A percentile compares a stretch with the other conserved stretches of the same genome.
Evolutionary conservation across 1,140 invertebrate genomes (phyloP).

Genomic region (Atta colombica): DNA sequence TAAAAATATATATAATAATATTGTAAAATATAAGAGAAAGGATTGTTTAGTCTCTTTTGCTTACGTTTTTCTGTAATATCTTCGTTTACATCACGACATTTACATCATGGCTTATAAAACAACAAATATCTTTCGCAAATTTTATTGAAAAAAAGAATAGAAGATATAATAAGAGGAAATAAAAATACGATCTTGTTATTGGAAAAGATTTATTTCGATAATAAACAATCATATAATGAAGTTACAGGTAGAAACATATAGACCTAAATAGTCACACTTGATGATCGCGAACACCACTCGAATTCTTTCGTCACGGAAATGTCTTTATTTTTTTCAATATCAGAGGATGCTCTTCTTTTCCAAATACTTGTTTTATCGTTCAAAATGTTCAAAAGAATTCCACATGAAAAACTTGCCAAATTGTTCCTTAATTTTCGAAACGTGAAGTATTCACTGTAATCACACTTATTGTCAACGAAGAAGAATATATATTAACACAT

Average conservation of each 20-base stretch:
- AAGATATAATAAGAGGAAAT: no score
- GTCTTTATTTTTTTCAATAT: not conserved
- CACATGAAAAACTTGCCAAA: not conserved
- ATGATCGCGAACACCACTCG: conserved; percentile 3
- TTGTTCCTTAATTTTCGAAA: conserved; percentile 17
- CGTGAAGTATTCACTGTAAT: conserved; percentile 14
- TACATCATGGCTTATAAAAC: not conserved
- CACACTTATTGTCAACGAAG: conserved; percentile 8
- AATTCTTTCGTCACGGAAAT: not conserved
- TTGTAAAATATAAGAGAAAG: not conserved
- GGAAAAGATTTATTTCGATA: conserved; percentile 68
- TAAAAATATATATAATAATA: not conserved
- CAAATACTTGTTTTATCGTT: not conserved
- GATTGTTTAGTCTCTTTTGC: not conserved
- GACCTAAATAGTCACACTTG: conserved; percentile 39
- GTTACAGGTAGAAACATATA: conserved; percentile 56
- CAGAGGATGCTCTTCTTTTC: conserved; percentile 9
- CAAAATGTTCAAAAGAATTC: conserved; percentile 16
- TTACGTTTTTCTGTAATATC: not conserved
- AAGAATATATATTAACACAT: conserved; percentile 27
- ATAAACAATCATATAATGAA: conserved; percentile 49
- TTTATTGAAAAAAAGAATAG: not conserved
- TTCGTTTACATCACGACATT: not conserved
- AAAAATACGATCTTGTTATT: conserved; percentile 13
- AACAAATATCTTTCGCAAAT: not conserved